Evolutionary conservation across 2,113 vertebrate genomes (phyloP).

Genomic region (Holacanthus passer): DNA sequence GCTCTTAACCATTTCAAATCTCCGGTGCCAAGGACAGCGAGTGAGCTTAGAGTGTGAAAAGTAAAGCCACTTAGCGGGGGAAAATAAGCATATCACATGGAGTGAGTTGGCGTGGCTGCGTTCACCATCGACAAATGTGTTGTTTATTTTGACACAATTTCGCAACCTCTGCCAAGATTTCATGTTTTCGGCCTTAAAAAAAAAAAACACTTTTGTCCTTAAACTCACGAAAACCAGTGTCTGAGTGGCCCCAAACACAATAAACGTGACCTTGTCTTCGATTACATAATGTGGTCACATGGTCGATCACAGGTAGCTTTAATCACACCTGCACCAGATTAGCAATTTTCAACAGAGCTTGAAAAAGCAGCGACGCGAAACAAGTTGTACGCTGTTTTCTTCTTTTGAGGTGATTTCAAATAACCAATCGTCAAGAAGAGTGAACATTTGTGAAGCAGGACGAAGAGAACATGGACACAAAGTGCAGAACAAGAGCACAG

Average conservation of each 20-base stretch:
- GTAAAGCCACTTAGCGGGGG: constrained; percentile 68
- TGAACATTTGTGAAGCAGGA: neutral
- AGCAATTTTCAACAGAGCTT: constrained; percentile 5
- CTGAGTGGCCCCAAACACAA: neutral
- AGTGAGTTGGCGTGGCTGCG: constrained; percentile 49
- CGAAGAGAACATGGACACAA: neutral
- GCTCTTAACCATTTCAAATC: constrained; percentile 70
- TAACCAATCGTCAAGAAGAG: neutral
- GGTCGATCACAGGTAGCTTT: constrained; percentile 42
- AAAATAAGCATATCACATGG: constrained; percentile 49
- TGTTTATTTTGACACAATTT: constrained; percentile 55
- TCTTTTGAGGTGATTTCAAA: neutral
- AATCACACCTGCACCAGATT: constrained; percentile 34
- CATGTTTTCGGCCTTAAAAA: neutral
- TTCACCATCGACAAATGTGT: constrained; percentile 63
- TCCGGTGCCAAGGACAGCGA: constrained; percentile 65
- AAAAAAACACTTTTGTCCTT: constrained; percentile 27
- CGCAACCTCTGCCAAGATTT: constrained; percentile 28
- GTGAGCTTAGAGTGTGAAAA: constrained; percentile 63
- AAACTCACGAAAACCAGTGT: neutral
- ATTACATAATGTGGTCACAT: constrained; percentile 40
- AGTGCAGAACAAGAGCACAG: neutral
- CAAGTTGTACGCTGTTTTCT: neutral
- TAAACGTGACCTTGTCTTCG: neutral
- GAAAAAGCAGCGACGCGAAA: constrained; percentile 15